Conservation (phyloP, 2,888 invertebrate species). For the Meloe dianella region DNA sequence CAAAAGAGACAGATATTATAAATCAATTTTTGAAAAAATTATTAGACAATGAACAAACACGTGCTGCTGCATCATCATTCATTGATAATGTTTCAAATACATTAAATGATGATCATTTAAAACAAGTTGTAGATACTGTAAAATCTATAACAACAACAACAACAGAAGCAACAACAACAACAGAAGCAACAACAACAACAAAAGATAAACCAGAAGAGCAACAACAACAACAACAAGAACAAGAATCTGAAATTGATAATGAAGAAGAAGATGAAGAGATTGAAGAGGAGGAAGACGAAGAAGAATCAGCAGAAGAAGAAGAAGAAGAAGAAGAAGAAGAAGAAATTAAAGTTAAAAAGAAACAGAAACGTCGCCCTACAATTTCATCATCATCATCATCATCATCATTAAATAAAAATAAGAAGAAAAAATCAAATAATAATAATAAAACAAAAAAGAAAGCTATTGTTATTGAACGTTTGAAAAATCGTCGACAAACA, state of each 20-base stretch:
- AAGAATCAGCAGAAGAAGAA: slow-evolving; percentile 31
- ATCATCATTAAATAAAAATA: not conserved
- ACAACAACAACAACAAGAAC: slow-evolving; percentile 39
- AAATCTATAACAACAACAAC: slow-evolving; percentile 11
- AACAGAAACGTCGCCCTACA: not conserved
- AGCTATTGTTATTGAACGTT: slow-evolving; percentile 41
- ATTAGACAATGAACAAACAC: slow-evolving; percentile 23
- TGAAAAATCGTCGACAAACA: slow-evolving; percentile 38
- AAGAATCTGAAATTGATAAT: slow-evolving; percentile 30
- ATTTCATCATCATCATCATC: no score
- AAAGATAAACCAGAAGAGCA: slow-evolving; percentile 29
- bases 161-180: slow-evolving; percentile 39
- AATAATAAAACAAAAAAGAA: not conserved
- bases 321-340: slow-evolving; percentile 42
- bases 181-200: slow-evolving; percentile 33
- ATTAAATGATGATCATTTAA: slow-evolving; percentile 26
- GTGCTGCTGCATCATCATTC: slow-evolving; percentile 23
- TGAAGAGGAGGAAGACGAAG: slow-evolving; percentile 22
- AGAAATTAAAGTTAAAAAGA: slow-evolving; percentile 17
- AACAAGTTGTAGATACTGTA: slow-evolving; percentile 24
- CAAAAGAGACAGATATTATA: slow-evolving; percentile 23
- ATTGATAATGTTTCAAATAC: slow-evolving; percentile 29
- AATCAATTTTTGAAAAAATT: slow-evolving; percentile 27
- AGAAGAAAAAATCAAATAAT: not conserved
- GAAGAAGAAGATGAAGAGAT: slow-evolving; percentile 20